Conservation (phyloP, 2,797 vertebrate species). For the Emydoidea blandingii region DNA sequence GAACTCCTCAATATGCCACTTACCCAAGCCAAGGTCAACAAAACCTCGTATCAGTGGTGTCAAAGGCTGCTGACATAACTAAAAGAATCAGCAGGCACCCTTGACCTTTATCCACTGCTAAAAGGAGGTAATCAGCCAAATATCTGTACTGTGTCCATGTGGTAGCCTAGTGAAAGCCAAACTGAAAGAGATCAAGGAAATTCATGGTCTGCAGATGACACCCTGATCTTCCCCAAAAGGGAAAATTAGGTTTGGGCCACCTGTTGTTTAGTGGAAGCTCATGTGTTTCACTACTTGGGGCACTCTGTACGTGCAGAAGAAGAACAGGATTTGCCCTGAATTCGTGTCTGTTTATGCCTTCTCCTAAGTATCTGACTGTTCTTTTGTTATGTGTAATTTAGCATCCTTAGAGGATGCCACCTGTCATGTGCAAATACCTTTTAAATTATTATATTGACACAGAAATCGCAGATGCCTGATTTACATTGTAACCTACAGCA, state of each 20-base stretch:
- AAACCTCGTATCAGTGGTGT: neutral
- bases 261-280: neutral
- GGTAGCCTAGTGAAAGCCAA: neutral
- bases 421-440: conserved; percentile 66
- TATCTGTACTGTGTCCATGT: neutral
- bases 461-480: conserved; percentile 72
- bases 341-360: conserved; percentile 61
- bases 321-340: conserved; percentile 59
- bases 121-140: neutral
- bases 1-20: neutral
- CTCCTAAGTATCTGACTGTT: conserved; percentile 15
- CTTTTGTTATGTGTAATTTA: conserved; percentile 62
- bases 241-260: neutral
- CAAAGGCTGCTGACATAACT: neutral
- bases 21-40: neutral
- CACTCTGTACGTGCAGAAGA: conserved; percentile 2
- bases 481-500: conserved; percentile 61
- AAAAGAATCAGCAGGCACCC: neutral
- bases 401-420: conserved; percentile 63
- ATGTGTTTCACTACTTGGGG: neutral
- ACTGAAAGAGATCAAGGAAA: neutral
- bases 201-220: neutral
- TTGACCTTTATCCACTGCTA: neutral
- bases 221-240: neutral
- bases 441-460: conserved; percentile 69